These are phyloP conservation scores for Entomobrya proxima DNA, from an alignment of 2,888 invertebrate genomes.

Conservation along the genomic window DNA sequence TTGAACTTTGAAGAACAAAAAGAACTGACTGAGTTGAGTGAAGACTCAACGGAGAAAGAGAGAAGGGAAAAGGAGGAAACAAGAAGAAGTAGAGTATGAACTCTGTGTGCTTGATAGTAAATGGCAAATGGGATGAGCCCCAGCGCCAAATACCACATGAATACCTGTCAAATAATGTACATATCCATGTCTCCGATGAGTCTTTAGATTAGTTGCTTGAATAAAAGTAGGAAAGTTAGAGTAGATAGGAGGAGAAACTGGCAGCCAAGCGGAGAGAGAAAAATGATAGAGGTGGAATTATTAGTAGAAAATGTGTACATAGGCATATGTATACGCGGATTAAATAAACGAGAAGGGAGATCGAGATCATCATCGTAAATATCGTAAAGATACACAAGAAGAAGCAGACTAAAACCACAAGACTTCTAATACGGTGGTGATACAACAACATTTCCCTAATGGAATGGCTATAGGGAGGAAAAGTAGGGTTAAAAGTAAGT, in stretches of 20 bases:
- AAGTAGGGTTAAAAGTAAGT: constrained; percentile 9
- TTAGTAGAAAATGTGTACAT: background rate
- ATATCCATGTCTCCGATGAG: background rate
- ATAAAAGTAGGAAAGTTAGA: background rate
- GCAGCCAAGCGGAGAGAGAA: background rate
- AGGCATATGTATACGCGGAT: background rate
- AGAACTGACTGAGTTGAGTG: too few relatives aligned
- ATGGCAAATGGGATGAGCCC: background rate
- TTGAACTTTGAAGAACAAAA: constrained; percentile 18
- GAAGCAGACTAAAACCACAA: background rate
- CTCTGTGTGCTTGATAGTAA: too few relatives aligned
- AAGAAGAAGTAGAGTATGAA: too few relatives aligned
- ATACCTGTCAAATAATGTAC: constrained; percentile 29
- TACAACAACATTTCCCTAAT: background rate
- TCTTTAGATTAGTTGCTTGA: background rate
- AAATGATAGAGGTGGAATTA: constrained; percentile 38
- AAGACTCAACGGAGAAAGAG: background rate
- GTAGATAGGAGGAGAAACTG: constrained; percentile 18
- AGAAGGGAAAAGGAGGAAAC: background rate
- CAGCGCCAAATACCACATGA: background rate
- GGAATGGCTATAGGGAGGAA: background rate
- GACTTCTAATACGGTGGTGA: background rate
- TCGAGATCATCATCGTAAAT: background rate
- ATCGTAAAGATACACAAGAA: background rate
- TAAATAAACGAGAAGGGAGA: background rate